A percentile compares a stretch with the other conserved stretches of the same genome.
Conservation (phyloP, 2,888 invertebrate genomes). For the Tethea ocularis region DNA sequence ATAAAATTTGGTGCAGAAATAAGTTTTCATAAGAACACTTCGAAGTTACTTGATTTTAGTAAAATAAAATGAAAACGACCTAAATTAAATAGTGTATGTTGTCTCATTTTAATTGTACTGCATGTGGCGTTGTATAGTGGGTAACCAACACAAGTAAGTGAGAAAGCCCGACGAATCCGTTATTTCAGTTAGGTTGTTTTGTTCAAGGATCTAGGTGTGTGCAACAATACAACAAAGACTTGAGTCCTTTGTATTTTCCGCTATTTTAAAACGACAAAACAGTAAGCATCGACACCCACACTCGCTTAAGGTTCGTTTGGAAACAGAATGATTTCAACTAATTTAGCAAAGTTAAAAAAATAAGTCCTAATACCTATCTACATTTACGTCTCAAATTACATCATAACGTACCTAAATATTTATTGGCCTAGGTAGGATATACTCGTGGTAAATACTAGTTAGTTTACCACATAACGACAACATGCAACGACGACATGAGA, state of each 20-base stretch:
- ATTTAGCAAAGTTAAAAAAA: slow-evolving; percentile 19
- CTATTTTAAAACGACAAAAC: slow-evolving; percentile 28
- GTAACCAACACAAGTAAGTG: neutral
- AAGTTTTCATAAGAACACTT: neutral
- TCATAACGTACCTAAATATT: no score
- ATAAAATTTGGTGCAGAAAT: neutral
- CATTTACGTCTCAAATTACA: no score
- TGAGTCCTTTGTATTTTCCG: slow-evolving; percentile 35
- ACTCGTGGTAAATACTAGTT: slow-evolving; percentile 17
- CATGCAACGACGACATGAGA: slow-evolving; percentile 37
- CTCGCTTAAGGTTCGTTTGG: slow-evolving; percentile 25
- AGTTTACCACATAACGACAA: slow-evolving; percentile 24
- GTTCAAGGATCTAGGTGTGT: slow-evolving; percentile 7
- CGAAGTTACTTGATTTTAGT: neutral
- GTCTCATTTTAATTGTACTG: no score
- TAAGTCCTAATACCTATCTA: slow-evolving; percentile 26
- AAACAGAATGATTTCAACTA: slow-evolving; percentile 24
- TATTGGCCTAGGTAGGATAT: no score
- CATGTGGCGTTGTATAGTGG: no score
- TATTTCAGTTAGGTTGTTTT: neutral
- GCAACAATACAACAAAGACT: slow-evolving; percentile 27
- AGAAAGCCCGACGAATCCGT: slow-evolving; percentile 3
- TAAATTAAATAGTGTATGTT: neutral
- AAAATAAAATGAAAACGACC: no score
- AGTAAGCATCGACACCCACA: slow-evolving; percentile 33